These are phyloP conservation scores for Galaxea fascicularis DNA, from an alignment of 92 coral and sea anemone species.

Conservation along the genomic window DNA sequence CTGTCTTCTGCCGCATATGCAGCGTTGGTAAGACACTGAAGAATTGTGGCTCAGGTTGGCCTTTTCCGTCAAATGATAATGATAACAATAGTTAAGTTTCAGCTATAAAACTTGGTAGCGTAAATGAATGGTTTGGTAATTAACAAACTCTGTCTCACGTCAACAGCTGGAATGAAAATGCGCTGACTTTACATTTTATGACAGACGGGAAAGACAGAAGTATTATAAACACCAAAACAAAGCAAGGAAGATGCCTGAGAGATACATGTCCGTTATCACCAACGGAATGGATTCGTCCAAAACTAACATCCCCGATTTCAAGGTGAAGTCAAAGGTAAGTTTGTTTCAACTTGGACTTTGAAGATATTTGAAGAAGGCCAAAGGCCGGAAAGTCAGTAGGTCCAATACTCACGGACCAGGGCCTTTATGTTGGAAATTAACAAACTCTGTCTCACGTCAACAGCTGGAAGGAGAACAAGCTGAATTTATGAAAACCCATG, in stretches of 20 bases:
- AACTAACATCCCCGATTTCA: conserved; percentile 44
- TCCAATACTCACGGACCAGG: too few species aligned
- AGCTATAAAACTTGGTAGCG: too few species aligned
- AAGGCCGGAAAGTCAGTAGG: too few species aligned
- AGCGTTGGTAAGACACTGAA: too few species aligned
- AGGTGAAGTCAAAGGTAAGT: conserved; percentile 35
- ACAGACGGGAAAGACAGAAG: conserved; percentile 28
- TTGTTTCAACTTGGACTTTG: background rate
- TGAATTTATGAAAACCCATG: conserved; percentile 62
- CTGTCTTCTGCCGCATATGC: too few species aligned
- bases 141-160: background rate
- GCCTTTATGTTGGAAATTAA: background rate
- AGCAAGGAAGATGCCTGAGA: conserved; percentile 15
- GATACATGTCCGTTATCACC: conserved; percentile 40
- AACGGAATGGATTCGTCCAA: conserved; percentile 41
- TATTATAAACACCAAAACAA: conserved; percentile 40
- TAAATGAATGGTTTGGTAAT: too few species aligned
- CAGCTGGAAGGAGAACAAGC: conserved; percentile 55
- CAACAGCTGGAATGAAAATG: conserved; percentile 52
- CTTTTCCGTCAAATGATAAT: too few species aligned
- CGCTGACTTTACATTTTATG: conserved; percentile 10
- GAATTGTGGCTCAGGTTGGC: too few species aligned
- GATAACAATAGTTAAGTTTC: too few species aligned
- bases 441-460: background rate
- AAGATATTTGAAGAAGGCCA: background rate